These are phyloP conservation scores for Portevinia maculata DNA, from an alignment of 2,888 invertebrate species.

Conservation along the genomic window DNA sequence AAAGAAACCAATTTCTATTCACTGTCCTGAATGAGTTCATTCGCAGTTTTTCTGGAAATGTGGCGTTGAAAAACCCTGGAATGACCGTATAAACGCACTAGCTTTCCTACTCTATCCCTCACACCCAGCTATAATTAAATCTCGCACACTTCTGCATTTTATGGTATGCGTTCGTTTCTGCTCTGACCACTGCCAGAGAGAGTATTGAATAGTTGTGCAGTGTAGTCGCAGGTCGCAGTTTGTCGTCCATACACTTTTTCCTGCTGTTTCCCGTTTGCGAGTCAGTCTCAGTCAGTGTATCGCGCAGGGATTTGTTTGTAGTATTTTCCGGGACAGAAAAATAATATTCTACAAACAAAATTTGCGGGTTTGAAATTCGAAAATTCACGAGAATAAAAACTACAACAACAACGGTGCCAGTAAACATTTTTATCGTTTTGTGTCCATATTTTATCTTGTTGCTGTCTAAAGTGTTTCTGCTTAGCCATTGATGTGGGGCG, in stretches of 20 bases:
- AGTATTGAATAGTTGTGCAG: constrained; percentile 61
- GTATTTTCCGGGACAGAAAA: constrained; percentile 7
- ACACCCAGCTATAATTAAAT: no score
- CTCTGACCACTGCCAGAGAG: constrained; percentile 28
- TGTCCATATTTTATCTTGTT: neutral
- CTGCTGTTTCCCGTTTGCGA: constrained; percentile 38
- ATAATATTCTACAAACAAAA: constrained; percentile 1
- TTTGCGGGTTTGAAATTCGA: constrained; percentile 2
- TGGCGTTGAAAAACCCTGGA: no score
- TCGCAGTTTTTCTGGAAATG: no score
- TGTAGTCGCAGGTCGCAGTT: constrained; percentile 52
- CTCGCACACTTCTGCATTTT: no score
- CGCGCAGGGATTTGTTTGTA: constrained; percentile 39
- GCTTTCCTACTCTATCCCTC: no score
- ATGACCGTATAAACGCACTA: no score
- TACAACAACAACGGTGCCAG: neutral
- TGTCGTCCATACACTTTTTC: constrained; percentile 41
- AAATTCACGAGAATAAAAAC: neutral
- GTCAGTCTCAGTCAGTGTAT: constrained; percentile 43
- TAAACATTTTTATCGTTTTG: neutral
- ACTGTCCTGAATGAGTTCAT: no score
- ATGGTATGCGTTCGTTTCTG: constrained; percentile 36
- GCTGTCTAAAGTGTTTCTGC: constrained; percentile 17
- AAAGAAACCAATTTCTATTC: no score
- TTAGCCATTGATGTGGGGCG: neutral